Evolutionary conservation across 1,140 invertebrate genomes (phyloP), one percentile per base, ranked within the genome.

Genomic region (Magallana angulata): DNA sequence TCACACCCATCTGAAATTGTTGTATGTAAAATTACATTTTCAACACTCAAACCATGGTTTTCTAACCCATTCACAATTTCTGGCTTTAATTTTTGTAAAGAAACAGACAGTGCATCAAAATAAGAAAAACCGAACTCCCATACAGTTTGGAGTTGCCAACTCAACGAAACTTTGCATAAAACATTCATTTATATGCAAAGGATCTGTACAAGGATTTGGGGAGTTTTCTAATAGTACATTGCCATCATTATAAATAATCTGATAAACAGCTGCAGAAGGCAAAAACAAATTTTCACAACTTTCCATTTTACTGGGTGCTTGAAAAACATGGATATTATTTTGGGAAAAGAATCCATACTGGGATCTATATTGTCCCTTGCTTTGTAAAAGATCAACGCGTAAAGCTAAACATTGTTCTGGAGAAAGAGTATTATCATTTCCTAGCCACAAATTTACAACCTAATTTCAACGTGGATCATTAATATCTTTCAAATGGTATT

Each of bases 1-100:
- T 84, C 83, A 36, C 83, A 57, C 11, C 83, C 83, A 84, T 84
- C 83, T 84, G 59, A 60, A 84, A 84, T 5, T 2, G 59, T 84
- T 62, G 83, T 84, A 59, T 59, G 14, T 59, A 84, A 84, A 62
- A 64, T 9, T 24, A 84, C 6, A 83, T 83, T 18, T 57, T 8
- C 48, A 57, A 18, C n/a, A 24, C 5, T 18, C 12, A 83, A 16
- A 83, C 59, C 59, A 14, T 18, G 16, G 14, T 84, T 62, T 84
- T 60, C 59, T 58, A 84, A 62, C 16, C 83, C 83, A 36, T 7
- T 36, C 9, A 60, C 14, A 59, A 60, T n/a, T 9, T 84, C 59
- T 1, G 57, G 16, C 12, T 57, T 0, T 18, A 84, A 58, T 30
- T 84, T 58, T 8, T 62, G 24, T 14, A 59, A 24, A 9, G 83